Evolutionary conservation across 2,888 invertebrate species (phyloP).

Genomic region (Andrena flavipes): DNA sequence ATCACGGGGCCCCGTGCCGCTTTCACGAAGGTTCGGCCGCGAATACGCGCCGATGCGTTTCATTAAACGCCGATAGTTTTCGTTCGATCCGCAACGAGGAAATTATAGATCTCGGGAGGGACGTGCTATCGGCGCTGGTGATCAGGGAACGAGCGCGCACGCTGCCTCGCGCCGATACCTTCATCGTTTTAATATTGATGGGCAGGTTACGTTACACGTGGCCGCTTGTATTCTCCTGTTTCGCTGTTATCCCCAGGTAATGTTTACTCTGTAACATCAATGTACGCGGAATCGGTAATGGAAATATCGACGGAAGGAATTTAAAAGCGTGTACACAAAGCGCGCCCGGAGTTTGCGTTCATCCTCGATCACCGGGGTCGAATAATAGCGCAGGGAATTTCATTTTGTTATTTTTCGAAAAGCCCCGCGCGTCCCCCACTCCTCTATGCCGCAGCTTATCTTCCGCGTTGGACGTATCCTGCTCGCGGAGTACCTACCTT

Average conservation of each 20-base stretch:
- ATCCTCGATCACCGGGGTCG: neutral
- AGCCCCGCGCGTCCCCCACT: too few relatives aligned
- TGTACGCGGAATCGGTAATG: conserved; percentile 38
- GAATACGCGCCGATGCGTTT: conserved; percentile 50
- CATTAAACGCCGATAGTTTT: conserved; percentile 41
- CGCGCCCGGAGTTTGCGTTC: conserved; percentile 3
- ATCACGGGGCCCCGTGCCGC: conserved; percentile 39
- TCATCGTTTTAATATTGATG: conserved; percentile 14
- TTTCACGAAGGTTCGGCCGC: conserved; percentile 41
- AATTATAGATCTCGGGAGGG: conserved; percentile 42
- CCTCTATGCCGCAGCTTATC: neutral
- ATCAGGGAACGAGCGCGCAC: conserved; percentile 24
- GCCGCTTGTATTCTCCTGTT: neutral
- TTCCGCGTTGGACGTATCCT: neutral
- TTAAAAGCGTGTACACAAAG: conserved; percentile 15
- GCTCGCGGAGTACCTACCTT: neutral
- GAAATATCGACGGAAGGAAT: conserved; percentile 41
- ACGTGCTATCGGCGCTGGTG: conserved; percentile 31
- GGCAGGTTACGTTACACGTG: conserved; percentile 12
- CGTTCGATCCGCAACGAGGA: conserved; percentile 35
- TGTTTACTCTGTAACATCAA: conserved; percentile 42
- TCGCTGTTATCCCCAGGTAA: conserved; percentile 6
- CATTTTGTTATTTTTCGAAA: conserved; percentile 10
- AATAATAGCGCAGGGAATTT: neutral
- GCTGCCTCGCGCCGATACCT: neutral